These are phyloP conservation scores for Lasioglossum lativentre DNA, from an alignment of 2,888 invertebrate genomes.

Conservation along the genomic window DNA sequence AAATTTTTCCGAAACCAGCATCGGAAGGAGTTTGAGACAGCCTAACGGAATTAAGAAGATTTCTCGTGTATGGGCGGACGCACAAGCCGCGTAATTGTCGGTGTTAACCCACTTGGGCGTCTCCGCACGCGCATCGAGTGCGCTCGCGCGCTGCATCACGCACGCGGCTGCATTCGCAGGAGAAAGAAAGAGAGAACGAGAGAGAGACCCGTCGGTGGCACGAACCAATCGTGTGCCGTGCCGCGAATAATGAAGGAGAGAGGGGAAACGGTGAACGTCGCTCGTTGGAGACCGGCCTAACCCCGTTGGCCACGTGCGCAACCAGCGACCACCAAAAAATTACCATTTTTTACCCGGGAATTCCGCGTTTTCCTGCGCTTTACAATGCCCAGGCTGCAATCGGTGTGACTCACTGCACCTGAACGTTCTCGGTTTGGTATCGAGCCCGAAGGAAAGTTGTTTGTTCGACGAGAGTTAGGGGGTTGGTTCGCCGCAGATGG, in stretches of 20 bases:
- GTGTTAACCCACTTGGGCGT: constrained; percentile 81
- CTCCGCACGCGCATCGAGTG: constrained; percentile 70
- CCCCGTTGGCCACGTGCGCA: constrained; percentile 53
- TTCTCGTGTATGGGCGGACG: constrained; percentile 72
- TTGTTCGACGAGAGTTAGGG: constrained; percentile 1
- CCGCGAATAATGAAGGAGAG: constrained; percentile 45
- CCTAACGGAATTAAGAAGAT: constrained; percentile 73
- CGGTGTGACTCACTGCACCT: constrained; percentile 16
- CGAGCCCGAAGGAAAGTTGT: constrained; percentile 7
- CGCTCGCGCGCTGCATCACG: constrained; percentile 60
- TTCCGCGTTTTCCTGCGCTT: constrained; percentile 20
- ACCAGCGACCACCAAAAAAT: constrained; percentile 38
- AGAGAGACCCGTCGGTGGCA: constrained; percentile 44
- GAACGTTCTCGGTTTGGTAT: neutral
- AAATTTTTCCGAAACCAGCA: neutral
- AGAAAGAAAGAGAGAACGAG: neutral
- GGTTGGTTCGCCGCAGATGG: constrained; percentile 20
- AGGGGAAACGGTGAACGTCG: constrained; percentile 52
- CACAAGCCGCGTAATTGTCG: constrained; percentile 76
- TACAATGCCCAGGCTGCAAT: neutral
- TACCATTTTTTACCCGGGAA: constrained; percentile 12
- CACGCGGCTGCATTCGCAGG: constrained; percentile 57
- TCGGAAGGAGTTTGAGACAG: constrained; percentile 48
- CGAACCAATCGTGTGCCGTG: constrained; percentile 66
- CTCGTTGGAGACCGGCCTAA: constrained; percentile 30